A percentile compares a stretch with the other conserved stretches of the same genome.
phyloP scores from a whole-genome alignment of 2,797 vertebrate species.

The Megaceryle alcyon region DNA sequence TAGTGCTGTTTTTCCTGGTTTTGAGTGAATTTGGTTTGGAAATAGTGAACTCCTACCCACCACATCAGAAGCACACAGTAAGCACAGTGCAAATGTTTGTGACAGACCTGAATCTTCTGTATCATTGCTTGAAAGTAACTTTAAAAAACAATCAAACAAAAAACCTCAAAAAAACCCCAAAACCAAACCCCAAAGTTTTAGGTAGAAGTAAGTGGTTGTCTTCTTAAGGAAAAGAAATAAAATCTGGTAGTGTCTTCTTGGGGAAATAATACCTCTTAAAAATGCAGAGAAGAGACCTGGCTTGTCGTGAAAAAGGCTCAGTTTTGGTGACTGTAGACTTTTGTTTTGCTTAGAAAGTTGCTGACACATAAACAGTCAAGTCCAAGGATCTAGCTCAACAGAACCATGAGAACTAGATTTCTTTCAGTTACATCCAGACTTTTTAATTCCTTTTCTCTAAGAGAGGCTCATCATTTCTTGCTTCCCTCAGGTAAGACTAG shows the following conservation, averaged over 20 bases:
- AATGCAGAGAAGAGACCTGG: neutral
- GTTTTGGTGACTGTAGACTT: neutral
- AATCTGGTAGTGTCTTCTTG: accelerated
- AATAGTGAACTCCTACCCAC: neutral
- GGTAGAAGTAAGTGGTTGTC: neutral
- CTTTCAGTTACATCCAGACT: neutral
- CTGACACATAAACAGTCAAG: neutral
- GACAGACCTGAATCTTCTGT: neutral
- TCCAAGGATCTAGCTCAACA: neutral
- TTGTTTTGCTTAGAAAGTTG: neutral
- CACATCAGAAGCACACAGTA: neutral
- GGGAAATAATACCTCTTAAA: neutral
- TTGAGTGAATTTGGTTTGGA: neutral
- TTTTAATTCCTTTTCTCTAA: neutral
- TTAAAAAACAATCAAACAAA: neutral
- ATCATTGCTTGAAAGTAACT: neutral
- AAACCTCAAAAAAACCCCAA: neutral
- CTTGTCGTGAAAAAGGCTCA: neutral
- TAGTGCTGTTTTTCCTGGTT: neutral
- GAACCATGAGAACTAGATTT: neutral
- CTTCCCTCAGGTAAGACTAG: neutral
- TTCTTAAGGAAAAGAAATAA: neutral
- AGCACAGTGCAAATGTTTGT: neutral
- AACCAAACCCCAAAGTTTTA: neutral
- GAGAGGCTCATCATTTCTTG: neutral